Evolutionary conservation across 2,888 invertebrate species (phyloP).

Genomic region (Nineta flava): DNA sequence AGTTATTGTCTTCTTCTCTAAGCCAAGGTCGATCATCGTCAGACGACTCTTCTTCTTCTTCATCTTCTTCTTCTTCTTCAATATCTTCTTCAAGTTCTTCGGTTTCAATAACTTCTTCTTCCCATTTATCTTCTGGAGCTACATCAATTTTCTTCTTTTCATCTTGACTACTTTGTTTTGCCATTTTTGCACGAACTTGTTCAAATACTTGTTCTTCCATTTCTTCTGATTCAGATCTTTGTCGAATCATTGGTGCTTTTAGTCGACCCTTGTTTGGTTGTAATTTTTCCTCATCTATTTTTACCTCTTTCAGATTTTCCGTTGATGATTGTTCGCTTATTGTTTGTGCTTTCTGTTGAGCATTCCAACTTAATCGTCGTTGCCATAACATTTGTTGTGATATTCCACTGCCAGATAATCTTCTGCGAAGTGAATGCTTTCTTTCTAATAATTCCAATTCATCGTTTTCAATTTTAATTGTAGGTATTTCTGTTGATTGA

Average conservation of each 20-base stretch:
- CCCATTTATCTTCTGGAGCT: slow-evolving; percentile 30
- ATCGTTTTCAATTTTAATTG: slow-evolving; percentile 34
- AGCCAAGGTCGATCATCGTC: slow-evolving; percentile 14
- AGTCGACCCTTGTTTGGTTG: slow-evolving; percentile 18
- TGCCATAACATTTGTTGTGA: slow-evolving; percentile 24
- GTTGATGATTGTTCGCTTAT: slow-evolving; percentile 26
- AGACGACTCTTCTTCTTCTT: slow-evolving; percentile 22
- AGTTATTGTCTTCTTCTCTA: slow-evolving; percentile 9
- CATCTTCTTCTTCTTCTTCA: slow-evolving; percentile 18
- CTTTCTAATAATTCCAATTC: slow-evolving; percentile 30
- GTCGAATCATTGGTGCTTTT: slow-evolving; percentile 13
- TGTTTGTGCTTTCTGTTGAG: slow-evolving; percentile 17
- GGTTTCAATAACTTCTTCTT: slow-evolving; percentile 19
- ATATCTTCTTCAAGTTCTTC: slow-evolving; percentile 10
- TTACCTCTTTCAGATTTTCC: slow-evolving; percentile 21
- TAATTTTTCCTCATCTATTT: slow-evolving; percentile 19
- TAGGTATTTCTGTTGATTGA: slow-evolving; percentile 27
- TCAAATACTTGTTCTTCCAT: slow-evolving; percentile 24
- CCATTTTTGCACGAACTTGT: slow-evolving; percentile 23
- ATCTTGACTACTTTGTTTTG: slow-evolving; percentile 22
- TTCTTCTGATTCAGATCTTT: slow-evolving; percentile 24
- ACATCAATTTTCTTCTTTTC: slow-evolving; percentile 19
- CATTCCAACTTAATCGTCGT: slow-evolving; percentile 21
- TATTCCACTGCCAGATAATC: slow-evolving; percentile 31
- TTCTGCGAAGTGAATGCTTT: slow-evolving; percentile 29